phyloP scores from a whole-genome alignment of 64 coral and sea anemone species.

The Actinia tenebrosa region DNA sequence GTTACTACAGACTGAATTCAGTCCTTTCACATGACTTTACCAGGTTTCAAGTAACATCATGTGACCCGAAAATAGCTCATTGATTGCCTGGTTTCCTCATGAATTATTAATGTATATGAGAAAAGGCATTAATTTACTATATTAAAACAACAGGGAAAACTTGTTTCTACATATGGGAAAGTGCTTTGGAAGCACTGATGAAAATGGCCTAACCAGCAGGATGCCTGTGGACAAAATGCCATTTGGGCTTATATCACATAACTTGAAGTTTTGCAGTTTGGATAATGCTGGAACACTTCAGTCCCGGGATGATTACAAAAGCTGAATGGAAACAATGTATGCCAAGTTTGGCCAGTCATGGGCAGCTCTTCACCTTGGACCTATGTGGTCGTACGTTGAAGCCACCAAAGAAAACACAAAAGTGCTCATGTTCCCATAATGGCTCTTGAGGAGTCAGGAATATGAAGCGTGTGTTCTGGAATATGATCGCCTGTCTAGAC shows the following conservation, averaged over 20 bases:
- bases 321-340: constrained; percentile 56
- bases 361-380: constrained; percentile 50
- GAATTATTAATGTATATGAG: no score
- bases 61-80: no score
- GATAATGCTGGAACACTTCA: constrained; percentile 31
- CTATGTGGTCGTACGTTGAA: constrained; percentile 56
- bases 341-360: constrained; percentile 46
- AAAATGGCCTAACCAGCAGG: background rate
- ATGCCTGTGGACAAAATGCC: constrained; percentile 41
- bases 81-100: no score
- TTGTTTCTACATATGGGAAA: constrained; percentile 14
- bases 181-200: constrained; percentile 27
- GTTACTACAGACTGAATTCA: no score
- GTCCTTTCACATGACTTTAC: no score
- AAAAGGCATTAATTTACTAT: background rate
- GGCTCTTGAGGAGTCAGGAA: no score
- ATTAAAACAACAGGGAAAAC: constrained; percentile 30
- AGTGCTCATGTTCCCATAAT: background rate
- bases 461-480: no score
- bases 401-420: background rate
- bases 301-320: constrained; percentile 46
- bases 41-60: no score
- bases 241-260: constrained; percentile 51
- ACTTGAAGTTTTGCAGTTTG: constrained; percentile 48
- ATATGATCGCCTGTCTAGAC: no score